A percentile compares a stretch with the other conserved stretches of the same genome.
Conservation (phyloP, 2,888 invertebrate species). For the Horisme vitalbata region DNA sequence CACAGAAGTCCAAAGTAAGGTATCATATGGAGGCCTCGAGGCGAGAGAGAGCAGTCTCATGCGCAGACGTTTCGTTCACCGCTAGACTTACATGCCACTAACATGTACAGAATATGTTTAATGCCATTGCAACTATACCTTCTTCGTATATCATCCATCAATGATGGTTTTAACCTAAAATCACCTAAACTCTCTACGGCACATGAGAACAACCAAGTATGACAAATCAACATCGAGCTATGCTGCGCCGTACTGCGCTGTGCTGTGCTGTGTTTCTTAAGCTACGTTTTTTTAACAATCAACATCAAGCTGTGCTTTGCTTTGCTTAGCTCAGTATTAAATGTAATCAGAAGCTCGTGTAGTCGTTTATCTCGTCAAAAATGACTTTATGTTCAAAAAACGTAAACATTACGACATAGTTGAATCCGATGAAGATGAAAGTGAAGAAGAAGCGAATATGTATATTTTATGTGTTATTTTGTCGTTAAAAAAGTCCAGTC, state of each 20-base stretch:
- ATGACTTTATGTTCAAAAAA: conserved; percentile 10
- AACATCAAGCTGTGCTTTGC: conserved; percentile 14
- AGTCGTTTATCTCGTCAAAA: conserved; percentile 19
- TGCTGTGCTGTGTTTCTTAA: background rate
- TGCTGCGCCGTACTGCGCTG: background rate
- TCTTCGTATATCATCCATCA: too few species aligned
- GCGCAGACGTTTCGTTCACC: too few species aligned
- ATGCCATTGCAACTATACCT: too few species aligned
- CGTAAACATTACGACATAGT: conserved; percentile 7
- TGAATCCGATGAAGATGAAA: conserved; percentile 8
- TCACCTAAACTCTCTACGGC: too few species aligned
- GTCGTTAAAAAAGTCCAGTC: conserved; percentile 18
- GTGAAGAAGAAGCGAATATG: conserved; percentile 11
- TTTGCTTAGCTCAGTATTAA: conserved; percentile 16
- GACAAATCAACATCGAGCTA: background rate
- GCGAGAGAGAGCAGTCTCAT: too few species aligned
- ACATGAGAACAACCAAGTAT: too few species aligned
- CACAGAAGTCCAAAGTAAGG: too few species aligned
- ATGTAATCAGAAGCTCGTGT: too few species aligned
- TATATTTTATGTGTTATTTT: conserved; percentile 17
- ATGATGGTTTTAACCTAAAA: too few species aligned
- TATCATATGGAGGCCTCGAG: too few species aligned
- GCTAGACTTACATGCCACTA: too few species aligned
- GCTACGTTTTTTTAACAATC: background rate
- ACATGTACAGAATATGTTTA: too few species aligned